These are phyloP conservation scores for Carcharodon carcharias DNA, from an alignment of 2,797 vertebrate genomes.

Conservation along the genomic window DNA sequence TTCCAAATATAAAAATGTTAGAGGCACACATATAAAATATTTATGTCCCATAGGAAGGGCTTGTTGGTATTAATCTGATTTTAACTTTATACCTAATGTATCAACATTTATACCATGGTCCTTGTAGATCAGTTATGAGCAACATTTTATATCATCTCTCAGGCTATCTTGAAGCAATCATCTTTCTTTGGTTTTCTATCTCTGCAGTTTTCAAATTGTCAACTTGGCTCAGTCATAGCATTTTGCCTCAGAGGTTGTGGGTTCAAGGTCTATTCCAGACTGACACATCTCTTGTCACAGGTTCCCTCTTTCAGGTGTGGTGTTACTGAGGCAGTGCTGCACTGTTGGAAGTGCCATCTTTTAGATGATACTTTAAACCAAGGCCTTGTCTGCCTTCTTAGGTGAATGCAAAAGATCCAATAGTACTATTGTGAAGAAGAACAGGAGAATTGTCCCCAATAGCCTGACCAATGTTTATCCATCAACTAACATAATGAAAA, in stretches of 20 bases:
- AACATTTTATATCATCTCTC: background rate
- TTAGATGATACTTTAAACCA: background rate
- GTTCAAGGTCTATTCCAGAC: background rate
- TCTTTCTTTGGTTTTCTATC: background rate
- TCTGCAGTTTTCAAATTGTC: background rate
- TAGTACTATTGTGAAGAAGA: background rate
- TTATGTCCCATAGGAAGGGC: background rate
- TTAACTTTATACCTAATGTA: background rate
- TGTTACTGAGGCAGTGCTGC: background rate
- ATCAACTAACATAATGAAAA: background rate
- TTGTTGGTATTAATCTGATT: background rate
- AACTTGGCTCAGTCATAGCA: background rate
- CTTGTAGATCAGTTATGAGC: background rate
- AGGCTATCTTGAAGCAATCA: background rate
- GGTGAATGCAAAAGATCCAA: background rate
- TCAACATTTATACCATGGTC: background rate
- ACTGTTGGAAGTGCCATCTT: background rate
- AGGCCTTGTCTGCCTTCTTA: background rate
- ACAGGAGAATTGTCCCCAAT: background rate
- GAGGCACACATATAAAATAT: background rate
- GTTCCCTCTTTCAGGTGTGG: background rate
- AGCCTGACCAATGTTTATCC: background rate
- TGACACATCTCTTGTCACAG: background rate
- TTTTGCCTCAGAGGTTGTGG: background rate
- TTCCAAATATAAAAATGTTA: background rate